Evolutionary conservation across 2,888 invertebrate species (phyloP), one percentile per base, ranked within the genome.

Genomic region (Lycaena phlaeas): DNA sequence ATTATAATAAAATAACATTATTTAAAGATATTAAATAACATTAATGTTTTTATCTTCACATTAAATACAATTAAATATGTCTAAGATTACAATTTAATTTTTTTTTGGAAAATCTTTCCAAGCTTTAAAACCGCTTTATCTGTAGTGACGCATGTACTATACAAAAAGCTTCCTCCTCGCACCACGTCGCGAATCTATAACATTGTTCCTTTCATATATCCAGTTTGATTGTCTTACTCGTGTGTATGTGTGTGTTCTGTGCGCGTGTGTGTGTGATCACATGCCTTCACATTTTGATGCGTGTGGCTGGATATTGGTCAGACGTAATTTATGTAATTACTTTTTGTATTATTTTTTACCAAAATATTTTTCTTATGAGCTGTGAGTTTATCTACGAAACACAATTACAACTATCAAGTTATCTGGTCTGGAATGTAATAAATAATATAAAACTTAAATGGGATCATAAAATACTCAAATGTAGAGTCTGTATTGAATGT

Each of bases 171-270:
- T 61, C 65, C 64, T 58, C 53, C 66, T 69, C 66, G 54, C 64
- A 59, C 67, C 57, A 52, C 51, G 54, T 62, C 61, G 66, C 67
- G 62, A 73, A 75, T 72, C 65, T 68, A 68, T 75, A 73, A 65
- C 71, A 74, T 69, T 69, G 73, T 69, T 68, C 64, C 75, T 70
- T 69, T 74, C 74, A 66, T 68, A 67, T 66, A 72, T 71, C 76
- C 69, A 73, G 74, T 76, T 75, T 70, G 63, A 61, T 59, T 59
- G 56, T 59, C 45, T 44, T 40, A 48, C 46, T 43, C 42, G 49
- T 27, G 36, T 34, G 42, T 29, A 38, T 49, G 49, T 53, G 52
- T 48, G 50, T 38, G 50, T 43, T 27, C 38, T 39, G 39, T 36
- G 46, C 41, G 46, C 46, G 50, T 52, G 52, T 46, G 56, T 42